A percentile compares a stretch with the other conserved stretches of the same genome.
phyloP scores from a whole-genome alignment of 2,797 vertebrate species.

The Acrossocheilus fasciatus region DNA sequence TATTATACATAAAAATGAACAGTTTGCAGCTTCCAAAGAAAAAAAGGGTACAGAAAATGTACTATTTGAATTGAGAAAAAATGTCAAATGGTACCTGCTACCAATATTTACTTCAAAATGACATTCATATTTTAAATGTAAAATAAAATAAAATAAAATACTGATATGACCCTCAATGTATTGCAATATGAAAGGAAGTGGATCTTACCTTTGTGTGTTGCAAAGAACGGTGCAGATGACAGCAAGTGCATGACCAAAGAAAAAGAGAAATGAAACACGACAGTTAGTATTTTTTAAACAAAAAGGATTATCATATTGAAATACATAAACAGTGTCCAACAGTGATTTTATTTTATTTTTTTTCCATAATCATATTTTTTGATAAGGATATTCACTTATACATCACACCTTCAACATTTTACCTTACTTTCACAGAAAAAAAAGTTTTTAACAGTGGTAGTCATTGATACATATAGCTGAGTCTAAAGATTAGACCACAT shows the following conservation, averaged over 20 bases:
- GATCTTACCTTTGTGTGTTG: conserved; percentile 74
- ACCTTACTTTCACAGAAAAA: conserved; percentile 13
- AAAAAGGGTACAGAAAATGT: not conserved
- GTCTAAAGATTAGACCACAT: conserved; percentile 58
- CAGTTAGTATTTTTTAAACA: not conserved
- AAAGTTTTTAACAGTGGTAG: conserved; percentile 31
- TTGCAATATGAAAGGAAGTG: not conserved
- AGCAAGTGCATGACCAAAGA: not conserved
- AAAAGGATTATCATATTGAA: not conserved
- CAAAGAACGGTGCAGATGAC: conserved; percentile 16
- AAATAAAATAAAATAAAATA: not conserved
- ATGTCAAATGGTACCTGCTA: not conserved
- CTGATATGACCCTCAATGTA: not conserved
- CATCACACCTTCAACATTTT: conserved; percentile 30
- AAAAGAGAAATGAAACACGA: not conserved
- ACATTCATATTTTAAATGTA: not conserved
- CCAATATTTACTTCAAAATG: not conserved
- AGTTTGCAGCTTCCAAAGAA: not conserved
- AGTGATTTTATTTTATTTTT: not conserved
- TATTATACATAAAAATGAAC: not conserved
- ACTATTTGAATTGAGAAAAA: not conserved
- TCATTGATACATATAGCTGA: conserved; percentile 54
- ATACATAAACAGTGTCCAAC: not conserved
- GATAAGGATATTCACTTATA: conserved; percentile 13
- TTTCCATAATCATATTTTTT: not conserved